Base-by-base conservation (phyloP, 2,113 vertebrate genomes). In the Hippocampus comes region DNA sequence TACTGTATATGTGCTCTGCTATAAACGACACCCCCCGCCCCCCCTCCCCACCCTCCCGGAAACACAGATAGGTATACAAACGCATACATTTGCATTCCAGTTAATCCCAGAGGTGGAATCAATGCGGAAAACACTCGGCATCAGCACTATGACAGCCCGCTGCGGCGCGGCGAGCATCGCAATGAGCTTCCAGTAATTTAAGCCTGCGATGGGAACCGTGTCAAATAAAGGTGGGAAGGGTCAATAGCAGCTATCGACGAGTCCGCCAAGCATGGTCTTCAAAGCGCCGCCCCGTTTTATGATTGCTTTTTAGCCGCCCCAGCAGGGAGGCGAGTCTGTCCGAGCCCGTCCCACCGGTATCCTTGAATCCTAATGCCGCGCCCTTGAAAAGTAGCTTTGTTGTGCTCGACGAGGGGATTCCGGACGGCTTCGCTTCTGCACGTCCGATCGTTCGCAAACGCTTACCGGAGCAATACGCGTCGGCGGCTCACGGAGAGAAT, bases 71-170 rank as follows among this genome's bases (percentile, higher is more conserved):
- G 42, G 38, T 70, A 51, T 38, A 46, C 59, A 73, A 68, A 67
- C 75, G 34, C 67, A 34, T n/a, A 23, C 82, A 91, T 90, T 90
- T 89, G 88, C 88, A 89, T 91, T 79, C 66, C 69, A 73, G 87
- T 84, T 89, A 90, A 91, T 93, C 90, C 88, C 89, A 83, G 77
- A 63, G 78, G 90, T 88, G 78, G 89, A 90, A 92, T 93, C 91
- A 87, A 90, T 90, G 88, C 30, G 64, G 83, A 89, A 90, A 90
- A 92, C 83, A 83, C 86, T 74, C 76, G 72, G 85, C 85, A 83
- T 92, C 91, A 93, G 92, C 92, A 91, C 77, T 85, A 88, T 80
- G 86, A 88, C 81, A 75, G 82, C 81, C 82, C 56, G 76, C 86
- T 73, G 87, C 85, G 75, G 71, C 77, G 56, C 64, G 43, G 69